Conservation (phyloP, 2,113 vertebrate species). For the Chaetodon trifascialis region DNA sequence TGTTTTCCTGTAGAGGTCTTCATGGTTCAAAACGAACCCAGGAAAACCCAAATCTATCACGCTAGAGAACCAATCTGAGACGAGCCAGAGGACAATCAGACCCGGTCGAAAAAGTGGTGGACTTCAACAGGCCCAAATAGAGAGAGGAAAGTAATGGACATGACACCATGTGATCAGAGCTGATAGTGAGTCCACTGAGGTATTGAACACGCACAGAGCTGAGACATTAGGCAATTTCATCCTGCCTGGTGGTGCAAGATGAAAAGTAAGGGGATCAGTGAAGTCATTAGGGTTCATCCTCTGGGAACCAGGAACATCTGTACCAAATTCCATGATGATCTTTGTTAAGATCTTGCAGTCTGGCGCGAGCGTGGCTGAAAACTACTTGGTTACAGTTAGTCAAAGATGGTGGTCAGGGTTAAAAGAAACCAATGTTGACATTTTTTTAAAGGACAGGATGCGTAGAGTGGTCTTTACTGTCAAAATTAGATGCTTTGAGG, state of each 20-base stretch:
- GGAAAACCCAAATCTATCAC: background rate
- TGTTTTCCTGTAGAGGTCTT: background rate
- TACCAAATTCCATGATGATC: background rate
- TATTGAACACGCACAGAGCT: background rate
- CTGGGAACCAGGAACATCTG: background rate
- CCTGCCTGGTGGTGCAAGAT: background rate
- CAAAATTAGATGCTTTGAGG: background rate
- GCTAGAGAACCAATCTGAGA: background rate
- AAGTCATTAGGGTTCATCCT: background rate
- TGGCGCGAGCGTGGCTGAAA: background rate
- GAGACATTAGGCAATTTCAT: background rate
- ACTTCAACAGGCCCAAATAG: background rate
- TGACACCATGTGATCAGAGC: background rate
- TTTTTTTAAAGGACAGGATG: background rate
- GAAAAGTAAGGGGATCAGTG: background rate
- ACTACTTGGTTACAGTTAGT: background rate
- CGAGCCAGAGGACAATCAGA: background rate
- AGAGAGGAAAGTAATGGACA: background rate
- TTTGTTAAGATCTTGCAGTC: background rate
- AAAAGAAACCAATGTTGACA: background rate
- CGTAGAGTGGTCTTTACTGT: background rate
- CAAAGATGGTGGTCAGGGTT: no score
- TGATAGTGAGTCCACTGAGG: background rate
- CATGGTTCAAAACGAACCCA: background rate
- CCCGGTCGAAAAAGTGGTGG: no score